These are phyloP conservation scores for Drosophila crucigera DNA, from an alignment of 2,888 invertebrate species.

Conservation along the genomic window DNA sequence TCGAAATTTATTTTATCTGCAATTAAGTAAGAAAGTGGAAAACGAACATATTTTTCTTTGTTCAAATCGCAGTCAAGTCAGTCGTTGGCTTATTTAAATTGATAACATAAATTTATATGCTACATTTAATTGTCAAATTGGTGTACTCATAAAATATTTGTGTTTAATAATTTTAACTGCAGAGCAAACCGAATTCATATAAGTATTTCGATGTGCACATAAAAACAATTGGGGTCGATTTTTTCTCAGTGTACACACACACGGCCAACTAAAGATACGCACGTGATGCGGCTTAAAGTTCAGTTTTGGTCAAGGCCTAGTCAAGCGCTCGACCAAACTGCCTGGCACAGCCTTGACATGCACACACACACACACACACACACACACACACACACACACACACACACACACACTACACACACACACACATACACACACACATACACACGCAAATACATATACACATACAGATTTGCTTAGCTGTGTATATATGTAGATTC, in stretches of 20 bases:
- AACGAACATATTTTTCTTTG: not conserved
- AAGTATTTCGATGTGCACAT: not conserved
- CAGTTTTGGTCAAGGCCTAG: conserved; percentile 65
- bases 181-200: not conserved
- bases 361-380: conserved; percentile 22
- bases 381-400: not conserved
- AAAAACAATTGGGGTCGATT: not conserved
- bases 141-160: not conserved
- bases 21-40: not conserved
- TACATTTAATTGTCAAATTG: not conserved
- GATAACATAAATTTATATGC: not conserved
- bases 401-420: conserved; percentile 19
- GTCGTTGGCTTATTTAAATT: not conserved
- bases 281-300: conserved; percentile 56
- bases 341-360: conserved; percentile 63
- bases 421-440: not conserved
- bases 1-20: not conserved
- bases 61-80: not conserved
- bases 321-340: conserved; percentile 33
- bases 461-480: no score
- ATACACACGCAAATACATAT: no score
- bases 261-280: conserved; percentile 8
- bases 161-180: not conserved
- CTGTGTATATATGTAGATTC: not conserved
- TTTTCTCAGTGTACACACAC: not conserved